Percentiles rank a stretch among this genome's conserved stretches.
Conservation (phyloP, 2,113 vertebrate genomes). For the Nymphicus hollandicus region DNA sequence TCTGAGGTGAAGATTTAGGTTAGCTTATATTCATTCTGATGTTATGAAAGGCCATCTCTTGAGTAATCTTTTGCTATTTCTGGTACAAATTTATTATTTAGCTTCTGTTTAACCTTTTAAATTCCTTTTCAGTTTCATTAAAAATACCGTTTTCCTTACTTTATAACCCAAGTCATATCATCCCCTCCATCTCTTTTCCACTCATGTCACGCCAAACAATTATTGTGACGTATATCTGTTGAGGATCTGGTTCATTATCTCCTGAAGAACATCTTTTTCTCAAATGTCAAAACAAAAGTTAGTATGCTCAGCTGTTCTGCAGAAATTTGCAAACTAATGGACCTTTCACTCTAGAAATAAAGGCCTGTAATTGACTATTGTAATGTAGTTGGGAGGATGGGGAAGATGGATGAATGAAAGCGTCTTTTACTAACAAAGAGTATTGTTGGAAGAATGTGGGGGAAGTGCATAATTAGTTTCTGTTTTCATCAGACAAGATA, state of each 20-base stretch:
- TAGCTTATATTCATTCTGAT: neutral
- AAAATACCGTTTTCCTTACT: neutral
- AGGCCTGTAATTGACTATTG: neutral
- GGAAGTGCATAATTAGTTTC: neutral
- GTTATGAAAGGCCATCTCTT: neutral
- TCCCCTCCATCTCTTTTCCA: neutral
- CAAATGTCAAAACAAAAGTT: constrained; percentile 14
- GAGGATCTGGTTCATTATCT: neutral
- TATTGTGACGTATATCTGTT: neutral
- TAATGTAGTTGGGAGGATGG: neutral
- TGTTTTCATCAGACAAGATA: neutral
- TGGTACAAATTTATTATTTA: neutral
- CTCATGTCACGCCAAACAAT: neutral
- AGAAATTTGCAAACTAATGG: constrained; percentile 43
- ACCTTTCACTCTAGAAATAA: constrained; percentile 20
- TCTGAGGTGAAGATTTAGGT: neutral
- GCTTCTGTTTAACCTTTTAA: neutral
- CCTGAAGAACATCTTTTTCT: neutral
- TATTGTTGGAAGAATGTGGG: neutral
- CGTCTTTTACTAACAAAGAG: neutral
- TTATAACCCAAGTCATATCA: neutral
- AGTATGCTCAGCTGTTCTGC: neutral
- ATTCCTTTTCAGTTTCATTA: neutral
- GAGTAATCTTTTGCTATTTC: neutral
- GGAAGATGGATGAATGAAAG: constrained; percentile 16